These are phyloP conservation scores for Phaedon cochleariae DNA, from an alignment of 2,888 invertebrate genomes.

Conservation along the genomic window DNA sequence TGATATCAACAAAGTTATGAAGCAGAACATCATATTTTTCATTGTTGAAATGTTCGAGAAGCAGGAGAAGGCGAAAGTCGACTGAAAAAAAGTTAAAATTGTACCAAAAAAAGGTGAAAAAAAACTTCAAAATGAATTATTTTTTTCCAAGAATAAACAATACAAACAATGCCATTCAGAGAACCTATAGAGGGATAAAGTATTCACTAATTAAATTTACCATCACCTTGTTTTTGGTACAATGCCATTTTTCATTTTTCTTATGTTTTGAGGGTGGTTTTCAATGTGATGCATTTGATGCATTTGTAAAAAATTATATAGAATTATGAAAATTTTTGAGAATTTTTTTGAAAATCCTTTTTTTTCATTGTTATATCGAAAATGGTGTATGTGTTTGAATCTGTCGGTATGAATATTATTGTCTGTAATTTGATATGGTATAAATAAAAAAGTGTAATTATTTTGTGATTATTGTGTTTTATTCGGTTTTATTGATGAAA, in stretches of 20 bases:
- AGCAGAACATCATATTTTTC: too few species aligned
- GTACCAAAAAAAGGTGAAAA: too few species aligned
- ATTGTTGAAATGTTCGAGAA: too few species aligned
- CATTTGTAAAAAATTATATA: too few species aligned
- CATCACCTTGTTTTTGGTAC: too few species aligned
- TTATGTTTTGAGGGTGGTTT: neutral
- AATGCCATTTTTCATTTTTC: neutral
- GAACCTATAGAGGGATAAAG: too few species aligned
- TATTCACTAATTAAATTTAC: too few species aligned
- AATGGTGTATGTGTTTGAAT: conserved; percentile 26
- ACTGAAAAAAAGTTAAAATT: too few species aligned
- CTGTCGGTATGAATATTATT: conserved; percentile 28
- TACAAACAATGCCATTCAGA: too few species aligned
- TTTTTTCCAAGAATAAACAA: too few species aligned
- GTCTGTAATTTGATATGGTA: conserved; percentile 29
- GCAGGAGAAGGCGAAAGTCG: too few species aligned
- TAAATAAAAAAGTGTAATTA: conserved; percentile 34
- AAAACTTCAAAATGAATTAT: too few species aligned
- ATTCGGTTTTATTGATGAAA: conserved; percentile 18
- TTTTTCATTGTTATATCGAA: conserved; percentile 30
- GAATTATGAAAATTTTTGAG: conserved; percentile 17
- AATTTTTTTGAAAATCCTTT: conserved; percentile 27
- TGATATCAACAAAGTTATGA: neutral
- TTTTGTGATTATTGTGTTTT: conserved; percentile 32
- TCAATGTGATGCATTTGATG: conserved; percentile 44